Evolutionary conservation across 2,797 vertebrate species (phyloP).

Genomic region (Parauchenoglanis punctatus): DNA sequence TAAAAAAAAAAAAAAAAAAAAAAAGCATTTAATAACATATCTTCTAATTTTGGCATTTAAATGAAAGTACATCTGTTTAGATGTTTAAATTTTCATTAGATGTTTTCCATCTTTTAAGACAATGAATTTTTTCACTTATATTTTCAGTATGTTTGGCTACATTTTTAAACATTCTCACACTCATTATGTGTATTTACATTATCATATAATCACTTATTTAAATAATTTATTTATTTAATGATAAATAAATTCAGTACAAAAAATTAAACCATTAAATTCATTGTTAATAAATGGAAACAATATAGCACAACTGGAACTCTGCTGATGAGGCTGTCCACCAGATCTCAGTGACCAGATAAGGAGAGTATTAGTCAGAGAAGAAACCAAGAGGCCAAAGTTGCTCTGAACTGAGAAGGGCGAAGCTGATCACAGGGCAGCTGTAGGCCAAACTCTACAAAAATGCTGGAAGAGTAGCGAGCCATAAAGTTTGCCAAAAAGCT

Average conservation of each 20-base stretch:
- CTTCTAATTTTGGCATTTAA: not conserved
- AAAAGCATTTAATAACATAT: not conserved
- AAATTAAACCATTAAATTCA: not conserved
- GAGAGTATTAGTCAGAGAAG: not conserved
- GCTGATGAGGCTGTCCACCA: too few relatives aligned
- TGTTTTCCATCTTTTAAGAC: not conserved
- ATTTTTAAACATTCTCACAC: not conserved
- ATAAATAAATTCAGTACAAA: not conserved
- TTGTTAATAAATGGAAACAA: not conserved
- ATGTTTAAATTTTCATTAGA: not conserved
- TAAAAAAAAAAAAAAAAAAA: not conserved
- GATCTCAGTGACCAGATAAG: not conserved
- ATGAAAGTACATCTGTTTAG: not conserved
- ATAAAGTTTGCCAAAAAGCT: not conserved
- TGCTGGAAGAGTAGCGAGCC: not conserved
- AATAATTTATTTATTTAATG: not conserved
- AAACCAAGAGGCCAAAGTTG: not conserved
- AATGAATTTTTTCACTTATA: not conserved
- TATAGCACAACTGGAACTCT: too few relatives aligned
- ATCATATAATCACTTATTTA: not conserved
- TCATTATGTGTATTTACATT: not conserved
- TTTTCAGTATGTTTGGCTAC: not conserved
- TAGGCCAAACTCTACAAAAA: not conserved
- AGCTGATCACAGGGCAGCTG: not conserved
- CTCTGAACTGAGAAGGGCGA: not conserved